Base-by-base conservation (phyloP, 2,888 invertebrate genomes). In the Eremobia ochroleuca region DNA sequence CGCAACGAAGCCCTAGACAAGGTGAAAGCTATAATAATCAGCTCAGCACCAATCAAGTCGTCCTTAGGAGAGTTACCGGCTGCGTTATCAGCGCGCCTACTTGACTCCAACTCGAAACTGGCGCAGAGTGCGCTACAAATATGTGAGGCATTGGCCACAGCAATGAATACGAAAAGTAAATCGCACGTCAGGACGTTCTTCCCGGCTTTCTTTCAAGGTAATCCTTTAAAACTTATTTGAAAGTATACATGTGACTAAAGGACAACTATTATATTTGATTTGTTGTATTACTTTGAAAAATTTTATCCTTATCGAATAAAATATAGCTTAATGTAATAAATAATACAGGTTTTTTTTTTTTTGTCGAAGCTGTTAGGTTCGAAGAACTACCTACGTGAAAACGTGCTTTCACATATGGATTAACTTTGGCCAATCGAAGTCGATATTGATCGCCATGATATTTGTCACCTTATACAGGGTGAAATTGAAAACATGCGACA, bases 21-120 rank as follows among this genome's bases (percentile, higher is more conserved):
- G 94, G 95, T 99, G 28, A 97, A 97, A 76, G 97, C 97, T 0
- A 98, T 99, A 62, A 96, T 99, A 55, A 97, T 95, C 31, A 98
- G 98, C 73, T 98, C 98, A 0, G 98, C 98, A 86, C 97, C 98
- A 15, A 98, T 99, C 83, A 98, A 98, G 88, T 96, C 98, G 0
- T 98, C 98, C 28, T 97, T 99, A 61, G 99, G 99, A 0, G 99
- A 99, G 91, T 94, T 99, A 58, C 98, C 99, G 0, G 98, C 98
- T 73, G 98, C 98, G 0, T 94, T 99, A 21, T 98, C 98, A 0
- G 97, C 97, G 0, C 97, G 99, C 1, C 96, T 99, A 28, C 96
- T 98, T 0, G 99, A 99, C 93, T 99, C 99, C 67, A 99, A 99
- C 96, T 99, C 98, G 40, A 99, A 99, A 94, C 97, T 99, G 85